Evolutionary conservation across 2,113 vertebrate species (phyloP), one percentile per base, ranked within the genome.

Genomic region (Oreotrochilus melanogaster): DNA sequence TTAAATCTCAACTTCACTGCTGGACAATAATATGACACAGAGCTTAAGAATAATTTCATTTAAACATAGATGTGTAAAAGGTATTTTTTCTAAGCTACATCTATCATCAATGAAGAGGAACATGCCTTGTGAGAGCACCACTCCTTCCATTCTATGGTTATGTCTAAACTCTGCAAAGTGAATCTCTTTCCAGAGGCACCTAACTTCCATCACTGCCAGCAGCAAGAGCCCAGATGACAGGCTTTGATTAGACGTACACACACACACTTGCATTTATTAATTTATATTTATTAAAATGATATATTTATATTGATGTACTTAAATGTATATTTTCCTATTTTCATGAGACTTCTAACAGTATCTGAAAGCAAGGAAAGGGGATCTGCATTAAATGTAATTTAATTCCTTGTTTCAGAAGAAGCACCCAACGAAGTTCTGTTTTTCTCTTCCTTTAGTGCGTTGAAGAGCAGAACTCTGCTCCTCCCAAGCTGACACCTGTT

Each of bases 101-200:
- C 7, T 18, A 33, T 4, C 1, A 1, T 19, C 45, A 53, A 7
- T 0, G 42, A 58, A 50, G 42, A 42, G 30, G n/a, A 69, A 35
- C 1, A 13, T 0, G 7, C 9, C 9, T 21, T 28, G 4, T 25
- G 47, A 30, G 12, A 51, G 15, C 53, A 23, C 14, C 3, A 4
- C 50, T 39, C 3, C 18, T 1, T 70, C 16, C 45, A 3, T 57
- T 18, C 25, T 17, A 5, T 1, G 9, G 22, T 7, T 30, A 24
- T 33, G 16, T 33, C 56, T 54, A 18, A 89, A 74, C 3, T 4
- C 33, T 28, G 39, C 6, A 39, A 61, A 15, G 12, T 8, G 24
- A 67, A 16, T 28, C 48, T 88, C 43, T 39, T 57, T 88, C 47
- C 48, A 71, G 54, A 48, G n/a, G n/a, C 54, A 54, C 27, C 81